Percentiles rank a stretch among this genome's conserved stretches.
Conservation (phyloP, 1,140 invertebrate genomes). For the Lycorma delicatula region DNA sequence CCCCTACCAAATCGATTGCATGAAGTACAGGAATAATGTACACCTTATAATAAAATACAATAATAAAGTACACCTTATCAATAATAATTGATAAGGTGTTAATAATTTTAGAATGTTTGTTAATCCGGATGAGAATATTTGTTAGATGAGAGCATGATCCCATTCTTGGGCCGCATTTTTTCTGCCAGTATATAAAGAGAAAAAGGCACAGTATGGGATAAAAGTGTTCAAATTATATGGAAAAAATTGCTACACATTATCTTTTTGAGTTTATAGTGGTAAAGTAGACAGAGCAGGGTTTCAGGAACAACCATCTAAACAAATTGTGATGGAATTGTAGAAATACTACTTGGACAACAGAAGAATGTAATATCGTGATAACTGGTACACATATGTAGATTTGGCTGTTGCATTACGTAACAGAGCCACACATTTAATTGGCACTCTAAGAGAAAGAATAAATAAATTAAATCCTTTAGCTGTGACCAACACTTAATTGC, state of each 20-base stretch:
- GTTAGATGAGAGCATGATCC: constrained; percentile 33
- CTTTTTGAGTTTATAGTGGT: constrained; percentile 31
- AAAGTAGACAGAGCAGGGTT: constrained; percentile 24
- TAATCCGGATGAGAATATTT: constrained; percentile 23
- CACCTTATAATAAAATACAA: too few species aligned
- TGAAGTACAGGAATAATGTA: constrained; percentile 27
- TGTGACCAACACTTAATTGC: too few species aligned
- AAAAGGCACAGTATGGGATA: constrained; percentile 33
- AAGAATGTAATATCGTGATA: too few species aligned
- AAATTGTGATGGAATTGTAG: constrained; percentile 24
- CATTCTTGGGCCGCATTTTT: constrained; percentile 28
- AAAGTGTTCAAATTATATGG: too few species aligned
- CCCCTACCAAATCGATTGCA: constrained; percentile 16
- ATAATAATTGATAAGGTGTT: constrained; percentile 21
- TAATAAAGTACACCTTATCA: too few species aligned
- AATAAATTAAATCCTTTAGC: too few species aligned
- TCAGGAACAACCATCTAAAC: constrained; percentile 17
- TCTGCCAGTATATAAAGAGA: constrained; percentile 31
- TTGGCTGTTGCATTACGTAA: too few species aligned
- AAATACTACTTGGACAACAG: constrained; percentile 26
- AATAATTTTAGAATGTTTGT: constrained; percentile 26
- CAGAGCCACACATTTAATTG: too few species aligned
- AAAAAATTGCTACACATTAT: constrained; percentile 33
- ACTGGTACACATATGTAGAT: too few species aligned
- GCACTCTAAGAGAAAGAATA: too few species aligned